Evolutionary conservation across 2,797 vertebrate species (phyloP).

Genomic region (Pseudochaenichthys georgianus): DNA sequence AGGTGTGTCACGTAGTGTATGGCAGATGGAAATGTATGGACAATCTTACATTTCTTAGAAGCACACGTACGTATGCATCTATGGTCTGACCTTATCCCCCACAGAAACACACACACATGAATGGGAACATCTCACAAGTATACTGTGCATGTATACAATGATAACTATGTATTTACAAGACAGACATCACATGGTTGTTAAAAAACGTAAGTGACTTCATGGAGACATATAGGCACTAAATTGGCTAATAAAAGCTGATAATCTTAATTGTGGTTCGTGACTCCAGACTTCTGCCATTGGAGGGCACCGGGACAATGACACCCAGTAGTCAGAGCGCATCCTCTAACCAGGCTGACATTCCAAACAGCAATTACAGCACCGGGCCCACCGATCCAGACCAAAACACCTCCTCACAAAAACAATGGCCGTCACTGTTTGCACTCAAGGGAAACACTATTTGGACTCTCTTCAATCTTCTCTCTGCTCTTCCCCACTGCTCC

Average conservation of each 20-base stretch:
- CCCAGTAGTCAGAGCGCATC: constrained; percentile 80
- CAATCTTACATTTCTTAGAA: not conserved
- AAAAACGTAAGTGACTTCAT: constrained; percentile 62
- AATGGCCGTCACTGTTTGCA: constrained; percentile 80
- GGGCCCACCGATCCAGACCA: constrained; percentile 80
- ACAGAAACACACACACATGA: constrained; percentile 12
- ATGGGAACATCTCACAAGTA: constrained; percentile 16
- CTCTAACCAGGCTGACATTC: constrained; percentile 84
- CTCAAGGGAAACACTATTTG: constrained; percentile 80
- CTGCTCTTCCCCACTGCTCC: constrained; percentile 64
- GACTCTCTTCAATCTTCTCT: constrained; percentile 68
- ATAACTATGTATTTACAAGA: constrained; percentile 52
- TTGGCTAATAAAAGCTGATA: constrained; percentile 78
- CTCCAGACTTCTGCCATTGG: constrained; percentile 70
- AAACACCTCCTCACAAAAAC: constrained; percentile 85
- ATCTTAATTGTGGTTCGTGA: constrained; percentile 78
- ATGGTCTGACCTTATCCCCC: not conserved
- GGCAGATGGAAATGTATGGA: not conserved
- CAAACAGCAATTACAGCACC: constrained; percentile 83
- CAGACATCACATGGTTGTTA: constrained; percentile 70
- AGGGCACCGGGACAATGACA: constrained; percentile 79
- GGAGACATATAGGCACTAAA: constrained; percentile 68
- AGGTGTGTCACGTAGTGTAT: not conserved
- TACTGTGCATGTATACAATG: constrained; percentile 26
- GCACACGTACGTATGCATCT: constrained; percentile 11